Evolutionary conservation across 2,113 vertebrate species (phyloP).

Genomic region (Empidonax traillii): DNA sequence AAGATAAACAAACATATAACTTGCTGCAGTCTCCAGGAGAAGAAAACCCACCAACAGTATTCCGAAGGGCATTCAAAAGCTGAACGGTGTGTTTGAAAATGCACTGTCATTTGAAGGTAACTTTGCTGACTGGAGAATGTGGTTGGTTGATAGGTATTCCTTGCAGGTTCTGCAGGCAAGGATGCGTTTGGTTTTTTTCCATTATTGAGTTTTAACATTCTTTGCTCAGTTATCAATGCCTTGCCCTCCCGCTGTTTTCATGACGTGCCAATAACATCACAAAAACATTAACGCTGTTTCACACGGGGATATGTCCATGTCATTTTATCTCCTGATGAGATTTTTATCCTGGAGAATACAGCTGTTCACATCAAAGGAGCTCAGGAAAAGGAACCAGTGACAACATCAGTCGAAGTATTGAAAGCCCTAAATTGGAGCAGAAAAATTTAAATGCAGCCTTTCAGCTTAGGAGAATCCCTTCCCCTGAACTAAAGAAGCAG

Average conservation of each 20-base stretch:
- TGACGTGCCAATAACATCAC: background rate
- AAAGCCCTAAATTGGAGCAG: background rate
- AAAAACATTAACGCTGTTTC: background rate
- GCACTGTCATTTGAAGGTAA: background rate
- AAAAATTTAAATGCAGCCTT: background rate
- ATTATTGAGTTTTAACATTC: background rate
- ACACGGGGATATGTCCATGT: background rate
- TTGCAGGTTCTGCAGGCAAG: background rate
- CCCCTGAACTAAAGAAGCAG: background rate
- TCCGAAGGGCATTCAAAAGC: background rate
- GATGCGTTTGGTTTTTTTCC: background rate
- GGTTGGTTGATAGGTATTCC: background rate
- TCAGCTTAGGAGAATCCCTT: background rate
- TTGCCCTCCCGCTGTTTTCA: background rate
- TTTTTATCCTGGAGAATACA: background rate
- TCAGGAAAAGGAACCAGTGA: background rate
- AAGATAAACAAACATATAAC: background rate
- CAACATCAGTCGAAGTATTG: background rate
- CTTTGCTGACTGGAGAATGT: background rate
- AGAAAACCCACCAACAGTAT: slow-evolving; percentile 15
- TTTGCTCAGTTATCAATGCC: background rate
- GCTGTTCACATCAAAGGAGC: background rate
- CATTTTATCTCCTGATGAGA: background rate
- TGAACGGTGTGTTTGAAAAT: background rate
- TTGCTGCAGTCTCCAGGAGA: background rate